Evolutionary conservation across 2,888 invertebrate species (phyloP), one percentile per base, ranked within the genome.

Genomic region (Hirtodrosophila trivittata): DNA sequence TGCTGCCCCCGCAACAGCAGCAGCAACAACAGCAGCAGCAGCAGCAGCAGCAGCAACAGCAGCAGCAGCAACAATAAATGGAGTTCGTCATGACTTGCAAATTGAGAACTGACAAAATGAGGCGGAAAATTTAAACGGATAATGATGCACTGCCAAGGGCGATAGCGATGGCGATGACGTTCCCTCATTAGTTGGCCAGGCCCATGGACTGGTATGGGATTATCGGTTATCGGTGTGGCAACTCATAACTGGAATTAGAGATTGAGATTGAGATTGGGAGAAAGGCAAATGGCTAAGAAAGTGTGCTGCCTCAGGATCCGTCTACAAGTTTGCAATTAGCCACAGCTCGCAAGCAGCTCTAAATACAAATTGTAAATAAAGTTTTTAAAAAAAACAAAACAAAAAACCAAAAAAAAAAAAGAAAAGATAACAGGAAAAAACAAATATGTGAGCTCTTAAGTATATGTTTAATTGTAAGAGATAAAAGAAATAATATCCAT

Each of bases 281-380:
- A 78, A 80, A 80, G 78, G 66, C 69, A 46, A 51, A 43, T 45
- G 57, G 37, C 55, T 38, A 47, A 33, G 71, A 62, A 68, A 71
- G 54, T 65, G 72, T 28, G 51, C 51, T 39, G 71, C 74, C 70
- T 46, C 60, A 59, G 77, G 70, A 64, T 63, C 56, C 51, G 52
- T 50, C 59, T 58, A 43, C 41, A 63, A 47, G 63, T 45, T 64
- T 43, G 42, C 67, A 73, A 73, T 62, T 47, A 49, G 63, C 52
- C 58, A 25, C 52, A 57, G 65, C 67, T 49, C 54, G 65, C 69
- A 47, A 69, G 58, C 59, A 74, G 75, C 75, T 55, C 66, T 75
- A 80, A 80, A 83, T 76, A 80, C 84, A 72, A 75, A 84, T 75
- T 82, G 82, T 82, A 82, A 82, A 82, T 82, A 82, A 68, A 84